Evolutionary conservation across 2,113 vertebrate species (phyloP).

Genomic region (Chascanopsetta lugubris): DNA sequence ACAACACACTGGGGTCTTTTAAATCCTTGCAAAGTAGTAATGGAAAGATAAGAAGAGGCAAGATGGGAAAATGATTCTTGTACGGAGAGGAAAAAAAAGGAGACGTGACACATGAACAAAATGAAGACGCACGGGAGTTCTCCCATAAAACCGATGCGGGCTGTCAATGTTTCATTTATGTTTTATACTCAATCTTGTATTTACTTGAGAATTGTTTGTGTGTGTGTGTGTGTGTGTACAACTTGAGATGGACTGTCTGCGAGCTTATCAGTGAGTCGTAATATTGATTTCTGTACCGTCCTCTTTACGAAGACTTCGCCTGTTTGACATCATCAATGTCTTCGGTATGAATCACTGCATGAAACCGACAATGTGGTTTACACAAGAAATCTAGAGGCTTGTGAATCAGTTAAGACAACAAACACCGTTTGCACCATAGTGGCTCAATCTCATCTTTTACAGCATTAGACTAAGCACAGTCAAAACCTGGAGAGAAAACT

Average conservation of each 20-base stretch:
- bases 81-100: neutral
- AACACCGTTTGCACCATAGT: too few relatives aligned
- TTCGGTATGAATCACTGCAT: constrained; percentile 27
- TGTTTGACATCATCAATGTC: constrained; percentile 19
- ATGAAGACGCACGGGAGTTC: neutral
- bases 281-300: constrained; percentile 24
- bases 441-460: too few relatives aligned
- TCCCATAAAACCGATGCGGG: neutral
- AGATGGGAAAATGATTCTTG: neutral
- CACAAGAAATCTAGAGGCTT: too few relatives aligned
- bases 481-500: too few relatives aligned
- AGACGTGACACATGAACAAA: neutral
- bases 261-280: neutral
- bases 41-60: constrained; percentile 17
- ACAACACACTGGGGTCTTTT: constrained; percentile 23
- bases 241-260: neutral
- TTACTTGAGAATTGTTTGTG: neutral
- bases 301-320: neutral
- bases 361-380: constrained; percentile 11
- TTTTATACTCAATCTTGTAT: neutral
- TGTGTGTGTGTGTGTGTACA: neutral
- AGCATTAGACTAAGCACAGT: too few relatives aligned
- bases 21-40: constrained; percentile 8
- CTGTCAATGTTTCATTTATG: neutral
- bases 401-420: too few relatives aligned